Percentiles rank a stretch among this genome's conserved stretches.
phyloP scores from a whole-genome alignment of 2,797 vertebrate genomes.

The Anas georgica region DNA sequence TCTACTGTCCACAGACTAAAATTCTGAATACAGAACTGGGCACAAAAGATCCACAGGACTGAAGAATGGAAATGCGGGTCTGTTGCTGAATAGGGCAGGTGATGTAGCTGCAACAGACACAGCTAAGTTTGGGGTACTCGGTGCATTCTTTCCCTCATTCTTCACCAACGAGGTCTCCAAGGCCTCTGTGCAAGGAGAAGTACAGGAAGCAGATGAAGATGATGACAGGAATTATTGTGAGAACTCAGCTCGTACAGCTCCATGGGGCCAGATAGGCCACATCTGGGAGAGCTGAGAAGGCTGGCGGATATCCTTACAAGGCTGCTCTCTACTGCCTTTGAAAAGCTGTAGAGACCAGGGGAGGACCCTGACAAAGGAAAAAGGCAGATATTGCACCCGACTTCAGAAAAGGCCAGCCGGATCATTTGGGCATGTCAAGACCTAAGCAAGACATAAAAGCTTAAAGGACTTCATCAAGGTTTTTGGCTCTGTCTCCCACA shows the following conservation, averaged over 20 bases:
- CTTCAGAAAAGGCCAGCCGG: neutral
- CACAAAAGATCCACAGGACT: neutral
- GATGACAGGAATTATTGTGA: neutral
- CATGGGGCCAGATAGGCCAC: neutral
- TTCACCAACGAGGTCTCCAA: neutral
- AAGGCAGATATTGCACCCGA: neutral
- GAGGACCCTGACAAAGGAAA: neutral
- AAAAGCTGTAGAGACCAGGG: neutral
- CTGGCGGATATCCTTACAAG: neutral
- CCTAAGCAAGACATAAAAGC: neutral
- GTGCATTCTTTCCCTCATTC: neutral
- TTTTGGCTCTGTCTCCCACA: neutral
- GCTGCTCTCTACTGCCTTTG: neutral
- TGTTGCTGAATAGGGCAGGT: neutral
- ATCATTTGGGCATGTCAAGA: neutral
- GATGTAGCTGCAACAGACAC: neutral
- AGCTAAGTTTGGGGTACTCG: neutral
- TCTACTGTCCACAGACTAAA: neutral
- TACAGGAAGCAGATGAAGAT: neutral
- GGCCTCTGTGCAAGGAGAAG: neutral
- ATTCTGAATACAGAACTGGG: neutral
- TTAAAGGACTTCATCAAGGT: neutral
- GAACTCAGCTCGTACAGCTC: neutral
- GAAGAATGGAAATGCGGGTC: neutral
- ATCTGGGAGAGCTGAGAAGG: neutral